Evolutionary conservation across 1,140 invertebrate genomes (phyloP).

Genomic region (Ephestia elutella): DNA sequence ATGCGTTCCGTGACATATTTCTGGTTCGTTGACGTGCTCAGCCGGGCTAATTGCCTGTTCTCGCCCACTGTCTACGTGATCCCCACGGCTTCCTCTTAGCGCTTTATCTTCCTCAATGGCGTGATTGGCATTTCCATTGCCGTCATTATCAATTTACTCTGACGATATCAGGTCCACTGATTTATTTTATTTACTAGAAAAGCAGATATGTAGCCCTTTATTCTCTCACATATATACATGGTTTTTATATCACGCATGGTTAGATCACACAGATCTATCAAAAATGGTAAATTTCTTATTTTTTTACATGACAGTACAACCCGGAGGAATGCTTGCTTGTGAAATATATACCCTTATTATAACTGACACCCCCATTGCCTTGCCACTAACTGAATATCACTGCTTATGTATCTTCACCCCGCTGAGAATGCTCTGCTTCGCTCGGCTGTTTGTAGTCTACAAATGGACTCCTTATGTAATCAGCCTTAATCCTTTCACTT

Average conservation of each 20-base stretch:
- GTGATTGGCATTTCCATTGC: constrained; percentile 52
- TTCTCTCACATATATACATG: not conserved
- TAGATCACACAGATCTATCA: not conserved
- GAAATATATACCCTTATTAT: constrained; percentile 34
- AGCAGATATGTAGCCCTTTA: not conserved
- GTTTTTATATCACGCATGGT: constrained; percentile 8
- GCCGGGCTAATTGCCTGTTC: constrained; percentile 49
- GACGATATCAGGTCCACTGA: constrained; percentile 26
- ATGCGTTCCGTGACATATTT: constrained; percentile 39
- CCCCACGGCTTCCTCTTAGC: constrained; percentile 39
- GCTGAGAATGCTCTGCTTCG: constrained; percentile 72
- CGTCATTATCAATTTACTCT: constrained; percentile 34
- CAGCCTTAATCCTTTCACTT: constrained; percentile 28
- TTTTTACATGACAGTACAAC: not conserved
- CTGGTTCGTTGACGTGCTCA: constrained; percentile 50
- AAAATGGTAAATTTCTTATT: too few relatives aligned
- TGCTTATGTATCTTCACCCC: constrained; percentile 66
- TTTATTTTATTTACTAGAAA: constrained; percentile 33
- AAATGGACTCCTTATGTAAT: constrained; percentile 1
- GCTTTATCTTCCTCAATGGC: constrained; percentile 34
- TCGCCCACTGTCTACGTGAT: constrained; percentile 50
- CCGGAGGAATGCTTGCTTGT: constrained; percentile 62
- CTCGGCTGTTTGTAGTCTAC: constrained; percentile 46
- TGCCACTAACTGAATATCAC: constrained; percentile 71
- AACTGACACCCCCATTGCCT: constrained; percentile 62